A percentile compares a stretch with the other conserved stretches of the same genome.
These are phyloP conservation scores for Callitettix versicolor DNA, from an alignment of 1,140 invertebrate genomes.

Conservation along the genomic window DNA sequence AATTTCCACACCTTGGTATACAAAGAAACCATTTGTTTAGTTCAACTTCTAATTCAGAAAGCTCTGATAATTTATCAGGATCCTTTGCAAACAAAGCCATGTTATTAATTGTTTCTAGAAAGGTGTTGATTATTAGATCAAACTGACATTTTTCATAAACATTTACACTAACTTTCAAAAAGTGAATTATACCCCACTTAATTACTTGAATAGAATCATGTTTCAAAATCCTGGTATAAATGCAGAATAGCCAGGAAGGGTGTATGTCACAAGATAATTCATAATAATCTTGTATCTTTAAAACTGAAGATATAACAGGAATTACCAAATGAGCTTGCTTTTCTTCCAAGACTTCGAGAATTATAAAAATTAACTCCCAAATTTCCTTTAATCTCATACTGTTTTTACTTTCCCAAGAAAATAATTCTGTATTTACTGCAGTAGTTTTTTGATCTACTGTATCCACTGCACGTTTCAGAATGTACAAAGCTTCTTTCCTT, in stretches of 20 bases:
- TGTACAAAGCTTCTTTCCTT: conserved; percentile 32
- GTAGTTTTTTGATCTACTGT: conserved; percentile 17
- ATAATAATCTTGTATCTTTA: conserved; percentile 27
- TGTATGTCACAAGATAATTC: conserved; percentile 24
- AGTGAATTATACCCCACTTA: conserved; percentile 33
- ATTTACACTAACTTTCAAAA: conserved; percentile 23
- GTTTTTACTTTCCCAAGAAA: conserved; percentile 14
- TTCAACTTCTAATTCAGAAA: no score
- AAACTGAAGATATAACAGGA: conserved; percentile 37
- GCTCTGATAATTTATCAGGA: no score
- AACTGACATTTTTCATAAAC: no score
- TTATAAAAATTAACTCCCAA: conserved; percentile 35
- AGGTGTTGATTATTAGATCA: no score
- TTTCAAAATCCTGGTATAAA: conserved; percentile 34
- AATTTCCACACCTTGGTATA: no score
- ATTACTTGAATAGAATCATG: conserved; percentile 37
- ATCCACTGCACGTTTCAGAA: conserved; percentile 30
- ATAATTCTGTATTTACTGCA: conserved; percentile 10
- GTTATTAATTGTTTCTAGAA: no score
- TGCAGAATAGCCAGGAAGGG: conserved; percentile 33
- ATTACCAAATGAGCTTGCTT: conserved; percentile 47
- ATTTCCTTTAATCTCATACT: conserved; percentile 18
- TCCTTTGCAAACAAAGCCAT: no score
- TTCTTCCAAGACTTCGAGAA: conserved; percentile 47
- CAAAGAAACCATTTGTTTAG: no score